These are phyloP conservation scores for Hyposmocoma kahamanoa DNA, from an alignment of 1,140 invertebrate genomes.

Conservation along the genomic window DNA sequence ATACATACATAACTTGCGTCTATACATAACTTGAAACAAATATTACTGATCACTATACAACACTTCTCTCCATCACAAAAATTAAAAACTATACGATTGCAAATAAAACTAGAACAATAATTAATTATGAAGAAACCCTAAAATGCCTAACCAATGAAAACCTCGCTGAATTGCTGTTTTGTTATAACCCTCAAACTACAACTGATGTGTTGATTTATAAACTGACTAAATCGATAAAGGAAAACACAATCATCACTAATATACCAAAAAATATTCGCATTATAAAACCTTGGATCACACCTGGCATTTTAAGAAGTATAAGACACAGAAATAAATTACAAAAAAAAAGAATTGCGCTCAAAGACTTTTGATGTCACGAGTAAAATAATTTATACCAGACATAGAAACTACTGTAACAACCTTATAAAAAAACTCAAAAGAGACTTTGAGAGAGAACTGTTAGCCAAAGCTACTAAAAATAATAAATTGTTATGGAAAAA, in stretches of 20 bases:
- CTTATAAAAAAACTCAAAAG: conserved; percentile 11
- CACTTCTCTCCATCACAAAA: not conserved
- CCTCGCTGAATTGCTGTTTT: not conserved
- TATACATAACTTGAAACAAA: not conserved
- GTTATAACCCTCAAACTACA: not conserved
- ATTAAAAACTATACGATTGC: not conserved
- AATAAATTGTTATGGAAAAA: too few species aligned
- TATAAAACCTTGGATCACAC: conserved; percentile 5
- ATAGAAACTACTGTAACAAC: conserved; percentile 20
- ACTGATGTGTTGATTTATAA: not conserved
- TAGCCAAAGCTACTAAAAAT: not conserved
- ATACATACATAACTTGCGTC: not conserved
- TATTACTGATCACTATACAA: not conserved
- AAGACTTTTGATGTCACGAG: conserved; percentile 8
- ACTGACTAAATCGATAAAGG: not conserved
- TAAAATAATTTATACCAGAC: conserved; percentile 16
- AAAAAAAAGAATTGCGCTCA: not conserved
- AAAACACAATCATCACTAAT: not conserved
- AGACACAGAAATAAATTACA: conserved; percentile 16
- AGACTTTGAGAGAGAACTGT: too few species aligned
- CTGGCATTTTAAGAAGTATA: conserved; percentile 1
- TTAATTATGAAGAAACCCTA: not conserved
- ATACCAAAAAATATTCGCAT: not conserved
- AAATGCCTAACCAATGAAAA: not conserved
- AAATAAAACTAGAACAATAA: not conserved